phyloP scores from a whole-genome alignment of 2,888 invertebrate species.

The Xanthorhoe designata region DNA sequence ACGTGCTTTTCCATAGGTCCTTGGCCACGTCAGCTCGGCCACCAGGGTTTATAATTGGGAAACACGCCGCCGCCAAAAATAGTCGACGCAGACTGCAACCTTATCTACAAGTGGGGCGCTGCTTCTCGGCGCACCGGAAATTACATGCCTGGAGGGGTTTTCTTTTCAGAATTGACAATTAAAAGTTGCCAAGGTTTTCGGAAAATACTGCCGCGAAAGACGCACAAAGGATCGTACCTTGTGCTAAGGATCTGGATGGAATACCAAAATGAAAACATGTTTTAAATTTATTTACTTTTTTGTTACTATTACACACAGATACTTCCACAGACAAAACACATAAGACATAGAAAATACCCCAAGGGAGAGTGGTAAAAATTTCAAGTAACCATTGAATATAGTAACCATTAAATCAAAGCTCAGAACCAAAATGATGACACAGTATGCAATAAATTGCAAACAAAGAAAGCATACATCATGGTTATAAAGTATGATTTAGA shows the following conservation, averaged over 20 bases:
- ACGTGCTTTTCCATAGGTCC: slow-evolving; percentile 21
- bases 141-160: slow-evolving; percentile 33
- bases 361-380: not conserved
- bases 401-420: slow-evolving; percentile 9
- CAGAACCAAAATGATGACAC: slow-evolving; percentile 23
- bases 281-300: not conserved
- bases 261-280: not conserved
- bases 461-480: slow-evolving; percentile 31
- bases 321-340: no score
- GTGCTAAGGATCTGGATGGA: not conserved
- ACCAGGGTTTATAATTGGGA: slow-evolving; percentile 33
- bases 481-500: slow-evolving; percentile 34
- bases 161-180: slow-evolving; percentile 38
- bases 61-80: slow-evolving; percentile 35
- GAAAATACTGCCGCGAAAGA: slow-evolving; percentile 2
- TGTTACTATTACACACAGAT: not conserved
- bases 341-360: no score
- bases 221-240: not conserved
- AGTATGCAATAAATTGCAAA: slow-evolving; percentile 28
- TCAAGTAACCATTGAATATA: not conserved
- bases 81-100: slow-evolving; percentile 29
- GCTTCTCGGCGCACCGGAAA: slow-evolving; percentile 32
- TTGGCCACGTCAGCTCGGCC: slow-evolving; percentile 27
- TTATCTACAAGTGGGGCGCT: slow-evolving; percentile 34
- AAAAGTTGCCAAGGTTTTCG: slow-evolving; percentile 29